Evolutionary conservation across 2,113 vertebrate species (phyloP).

Genomic region (Coreoperca whiteheadi): DNA sequence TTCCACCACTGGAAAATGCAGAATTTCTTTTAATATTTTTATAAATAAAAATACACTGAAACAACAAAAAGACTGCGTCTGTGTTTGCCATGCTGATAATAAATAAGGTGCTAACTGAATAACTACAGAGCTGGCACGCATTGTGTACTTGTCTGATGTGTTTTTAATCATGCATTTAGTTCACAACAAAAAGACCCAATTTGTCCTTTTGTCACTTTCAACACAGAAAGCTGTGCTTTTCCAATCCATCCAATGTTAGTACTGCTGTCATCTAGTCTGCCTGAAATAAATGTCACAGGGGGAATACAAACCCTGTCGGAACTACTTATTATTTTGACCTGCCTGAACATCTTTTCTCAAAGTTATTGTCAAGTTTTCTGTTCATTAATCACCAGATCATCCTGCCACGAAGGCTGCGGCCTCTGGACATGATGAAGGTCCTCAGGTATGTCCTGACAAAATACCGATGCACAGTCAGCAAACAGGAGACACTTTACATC

Average conservation of each 20-base stretch:
- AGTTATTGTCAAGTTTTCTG: slow-evolving; percentile 31
- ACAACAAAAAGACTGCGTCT: background rate
- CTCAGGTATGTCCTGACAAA: slow-evolving; percentile 73
- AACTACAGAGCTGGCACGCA: background rate
- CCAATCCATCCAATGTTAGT: background rate
- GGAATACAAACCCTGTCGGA: slow-evolving; percentile 8
- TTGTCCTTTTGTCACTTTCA: slow-evolving; percentile 7
- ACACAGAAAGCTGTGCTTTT: slow-evolving; percentile 7
- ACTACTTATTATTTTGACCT: slow-evolving; percentile 6
- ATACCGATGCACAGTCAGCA: slow-evolving; percentile 21
- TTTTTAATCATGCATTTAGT: slow-evolving; percentile 22
- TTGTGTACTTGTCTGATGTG: background rate
- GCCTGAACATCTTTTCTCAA: background rate
- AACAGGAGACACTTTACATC: background rate
- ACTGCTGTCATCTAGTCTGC: background rate
- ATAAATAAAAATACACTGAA: background rate
- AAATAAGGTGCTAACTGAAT: background rate
- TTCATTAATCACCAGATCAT: slow-evolving; percentile 82
- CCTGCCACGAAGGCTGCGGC: slow-evolving; percentile 80
- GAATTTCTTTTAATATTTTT: background rate
- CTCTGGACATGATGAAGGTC: slow-evolving; percentile 78
- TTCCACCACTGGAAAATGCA: background rate
- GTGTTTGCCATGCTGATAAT: background rate
- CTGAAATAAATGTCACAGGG: slow-evolving; percentile 14
- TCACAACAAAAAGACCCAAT: slow-evolving; percentile 13